Conservation (phyloP, 2,888 invertebrate genomes). For the Eilema sororculum region DNA sequence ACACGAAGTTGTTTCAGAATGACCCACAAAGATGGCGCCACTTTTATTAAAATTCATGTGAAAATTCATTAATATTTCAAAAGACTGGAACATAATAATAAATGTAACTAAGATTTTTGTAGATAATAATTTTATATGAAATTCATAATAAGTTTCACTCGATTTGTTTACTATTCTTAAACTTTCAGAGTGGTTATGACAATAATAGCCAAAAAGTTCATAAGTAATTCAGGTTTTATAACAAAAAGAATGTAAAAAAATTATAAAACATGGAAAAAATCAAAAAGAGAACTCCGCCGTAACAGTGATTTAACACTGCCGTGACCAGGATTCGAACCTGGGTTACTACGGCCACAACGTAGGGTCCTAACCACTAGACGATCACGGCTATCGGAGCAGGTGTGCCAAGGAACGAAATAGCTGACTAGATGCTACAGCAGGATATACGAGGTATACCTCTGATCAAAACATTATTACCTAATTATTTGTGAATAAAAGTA, state of each 20-base stretch:
- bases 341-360: conserved; percentile 92
- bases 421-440: neutral
- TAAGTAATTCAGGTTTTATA: neutral
- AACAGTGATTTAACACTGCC: conserved; percentile 80
- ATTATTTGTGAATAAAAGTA: too few species aligned
- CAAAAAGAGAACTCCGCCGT: conserved; percentile 65
- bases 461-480: neutral
- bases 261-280: neutral
- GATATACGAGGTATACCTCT: too few species aligned
- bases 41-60: neutral
- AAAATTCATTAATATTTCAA: neutral
- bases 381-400: conserved; percentile 88
- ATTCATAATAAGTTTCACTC: neutral
- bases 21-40: conserved; percentile 57
- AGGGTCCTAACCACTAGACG: conserved; percentile 92
- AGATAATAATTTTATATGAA: neutral
- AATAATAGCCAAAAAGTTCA: neutral
- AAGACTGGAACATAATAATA: too few species aligned
- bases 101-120: too few species aligned
- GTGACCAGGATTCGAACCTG: conserved; percentile 92
- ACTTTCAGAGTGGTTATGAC: neutral
- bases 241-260: conserved; percentile 15
- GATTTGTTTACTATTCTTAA: neutral
- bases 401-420: fast-evolving
- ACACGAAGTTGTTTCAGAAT: neutral